Percentiles rank a stretch among this genome's conserved stretches.
These are phyloP conservation scores for Sphenopsis melanotis DNA, from an alignment of 2,797 vertebrate genomes.

Conservation along the genomic window DNA sequence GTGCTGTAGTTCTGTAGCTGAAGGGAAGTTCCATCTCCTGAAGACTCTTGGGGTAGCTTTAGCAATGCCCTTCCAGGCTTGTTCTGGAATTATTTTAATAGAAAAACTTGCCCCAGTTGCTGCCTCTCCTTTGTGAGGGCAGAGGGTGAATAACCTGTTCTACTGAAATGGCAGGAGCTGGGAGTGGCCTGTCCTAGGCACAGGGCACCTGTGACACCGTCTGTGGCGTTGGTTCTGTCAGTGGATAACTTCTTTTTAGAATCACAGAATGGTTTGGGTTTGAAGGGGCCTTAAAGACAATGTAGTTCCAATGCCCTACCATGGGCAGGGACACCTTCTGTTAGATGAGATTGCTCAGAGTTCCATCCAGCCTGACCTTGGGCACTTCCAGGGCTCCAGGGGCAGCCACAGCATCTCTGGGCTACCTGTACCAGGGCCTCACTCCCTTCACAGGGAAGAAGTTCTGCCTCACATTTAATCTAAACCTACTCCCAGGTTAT, in stretches of 20 bases:
- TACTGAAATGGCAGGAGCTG: background rate
- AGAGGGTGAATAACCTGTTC: background rate
- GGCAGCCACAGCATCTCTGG: background rate
- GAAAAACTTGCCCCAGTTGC: background rate
- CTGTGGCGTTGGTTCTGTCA: background rate
- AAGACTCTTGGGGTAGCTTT: background rate
- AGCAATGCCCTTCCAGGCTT: background rate
- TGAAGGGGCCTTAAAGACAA: background rate
- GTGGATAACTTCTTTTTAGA: background rate
- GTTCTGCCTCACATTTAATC: background rate
- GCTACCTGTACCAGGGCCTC: background rate
- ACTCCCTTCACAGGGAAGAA: background rate
- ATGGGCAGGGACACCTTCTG: background rate
- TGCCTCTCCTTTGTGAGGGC: background rate
- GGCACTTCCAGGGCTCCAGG: background rate
- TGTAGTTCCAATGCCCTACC: background rate
- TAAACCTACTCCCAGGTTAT: background rate
- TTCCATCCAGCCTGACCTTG: accelerated
- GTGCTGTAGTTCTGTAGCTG: background rate
- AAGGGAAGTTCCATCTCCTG: background rate
- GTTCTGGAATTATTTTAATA: background rate
- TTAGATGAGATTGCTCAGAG: background rate
- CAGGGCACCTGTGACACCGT: background rate
- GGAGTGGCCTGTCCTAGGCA: background rate
- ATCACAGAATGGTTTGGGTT: background rate